Percentiles rank a stretch among this genome's conserved stretches.
Evolutionary conservation across 2,888 invertebrate genomes (phyloP).

Genomic region (Polydrusus cervinus): DNA sequence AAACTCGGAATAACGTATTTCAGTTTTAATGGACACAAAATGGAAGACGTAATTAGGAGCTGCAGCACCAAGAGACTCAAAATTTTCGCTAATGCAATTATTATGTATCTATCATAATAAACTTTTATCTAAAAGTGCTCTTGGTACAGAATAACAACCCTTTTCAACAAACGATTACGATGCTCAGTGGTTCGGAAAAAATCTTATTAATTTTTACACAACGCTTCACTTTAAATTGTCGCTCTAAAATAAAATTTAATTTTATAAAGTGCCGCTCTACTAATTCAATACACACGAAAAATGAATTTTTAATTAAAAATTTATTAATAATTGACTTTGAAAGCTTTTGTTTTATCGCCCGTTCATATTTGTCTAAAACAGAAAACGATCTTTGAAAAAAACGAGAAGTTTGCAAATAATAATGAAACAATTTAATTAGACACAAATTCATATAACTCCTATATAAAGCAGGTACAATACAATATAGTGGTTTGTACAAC

Average conservation of each 20-base stretch:
- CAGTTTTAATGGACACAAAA: too few relatives aligned
- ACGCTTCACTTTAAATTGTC: conserved; percentile 25
- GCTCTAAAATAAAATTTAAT: conserved; percentile 41
- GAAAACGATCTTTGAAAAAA: conserved; percentile 4
- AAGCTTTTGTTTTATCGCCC: conserved; percentile 18
- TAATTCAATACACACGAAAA: conserved; percentile 41
- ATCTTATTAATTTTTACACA: conserved; percentile 48
- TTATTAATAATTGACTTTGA: conserved; percentile 19
- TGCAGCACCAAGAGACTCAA: conserved; percentile 31
- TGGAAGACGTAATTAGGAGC: too few relatives aligned
- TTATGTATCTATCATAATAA: conserved; percentile 44
- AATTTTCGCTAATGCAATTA: conserved; percentile 31
- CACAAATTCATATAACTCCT: too few relatives aligned
- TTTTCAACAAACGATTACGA: conserved; percentile 32
- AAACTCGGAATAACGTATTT: too few relatives aligned
- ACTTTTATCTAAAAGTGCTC: conserved; percentile 20
- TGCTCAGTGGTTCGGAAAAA: conserved; percentile 46
- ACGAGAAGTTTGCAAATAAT: background rate
- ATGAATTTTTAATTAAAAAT: conserved; percentile 36
- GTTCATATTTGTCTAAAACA: conserved; percentile 14
- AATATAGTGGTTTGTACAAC: too few relatives aligned
- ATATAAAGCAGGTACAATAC: too few relatives aligned
- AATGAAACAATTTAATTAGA: background rate
- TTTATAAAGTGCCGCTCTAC: conserved; percentile 35
- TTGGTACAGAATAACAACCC: conserved; percentile 25